Base-by-base conservation (phyloP, 2,113 vertebrate genomes). In the Dromiciops gliroides region DNA sequence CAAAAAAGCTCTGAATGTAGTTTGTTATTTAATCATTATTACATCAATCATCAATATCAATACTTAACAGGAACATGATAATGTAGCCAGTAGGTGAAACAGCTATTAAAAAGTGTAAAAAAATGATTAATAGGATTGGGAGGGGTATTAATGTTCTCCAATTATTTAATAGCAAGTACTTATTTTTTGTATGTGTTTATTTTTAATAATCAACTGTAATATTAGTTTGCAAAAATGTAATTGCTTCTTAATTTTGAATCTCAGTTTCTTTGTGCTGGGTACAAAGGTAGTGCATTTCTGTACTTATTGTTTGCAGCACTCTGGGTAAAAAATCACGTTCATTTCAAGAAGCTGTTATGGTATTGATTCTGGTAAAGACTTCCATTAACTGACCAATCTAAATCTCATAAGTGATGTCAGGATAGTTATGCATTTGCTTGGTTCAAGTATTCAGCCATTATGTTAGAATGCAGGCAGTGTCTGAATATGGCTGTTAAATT, bases 351-450 rank as follows among this genome's bases (percentile, higher is more conserved):
- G 98, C 99, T 98, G 99, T 99, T 98, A 98, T 98, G 98, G 98
- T 99, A 99, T 99, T 99, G 99, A 99, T 99, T 98, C 98, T 98
- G 98, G 99, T 99, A 99, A 99, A 99, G 99, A 98, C 98, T 99
- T 99, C 99, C 99, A 99, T 99, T 99, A 99, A 99, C 99, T 99
- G 99, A 99, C 99, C 99, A 99, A 99, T 99, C 99, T 99, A 99
- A 99, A 99, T 98, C 99, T 99, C 99, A 98, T 99, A 98, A 99
- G 99, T 99, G 99, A 99, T 99, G 99, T 99, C 99, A 99, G 98
- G 98, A 98, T 98, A 98, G 98, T 99, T 98, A 98, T 98, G 98
- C 99, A 98, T 99, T 98, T 98, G 98, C 98, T 98, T 98, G 98
- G 98, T 98, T 98, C 99, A 98, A 98, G 98, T 98, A 98, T 98